Conservation (phyloP, 2,888 invertebrate genomes). For the Linnaemya vulpina region DNA sequence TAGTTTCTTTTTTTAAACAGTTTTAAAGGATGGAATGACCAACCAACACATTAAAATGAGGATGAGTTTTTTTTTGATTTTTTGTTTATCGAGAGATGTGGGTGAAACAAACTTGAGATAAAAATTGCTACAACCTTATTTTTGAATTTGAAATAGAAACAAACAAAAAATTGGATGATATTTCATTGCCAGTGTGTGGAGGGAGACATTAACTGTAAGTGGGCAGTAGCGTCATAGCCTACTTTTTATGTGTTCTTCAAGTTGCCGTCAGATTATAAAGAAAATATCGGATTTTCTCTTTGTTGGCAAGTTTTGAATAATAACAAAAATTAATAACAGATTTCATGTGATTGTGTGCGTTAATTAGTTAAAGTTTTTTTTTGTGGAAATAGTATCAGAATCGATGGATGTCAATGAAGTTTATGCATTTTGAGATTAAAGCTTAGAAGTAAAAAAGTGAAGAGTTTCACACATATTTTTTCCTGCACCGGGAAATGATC, state of each 20-base stretch:
- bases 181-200: conserved; percentile 51
- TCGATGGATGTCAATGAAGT: background rate
- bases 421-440: background rate
- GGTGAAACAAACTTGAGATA: conserved; percentile 46
- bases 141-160: background rate
- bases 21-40: conserved; percentile 32
- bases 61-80: conserved; percentile 42
- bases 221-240: conserved; percentile 52
- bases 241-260: conserved; percentile 28
- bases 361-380: background rate
- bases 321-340: conserved; percentile 27
- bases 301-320: conserved; percentile 5
- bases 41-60: conserved; percentile 18
- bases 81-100: conserved; percentile 48
- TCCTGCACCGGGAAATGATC: too few relatives aligned
- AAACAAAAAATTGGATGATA: conserved; percentile 44
- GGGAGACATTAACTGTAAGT: conserved; percentile 37
- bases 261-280: background rate
- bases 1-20: conserved; percentile 17
- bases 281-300: background rate
- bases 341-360: background rate
- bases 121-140: conserved; percentile 27
- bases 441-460: background rate
- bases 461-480: too few relatives aligned
- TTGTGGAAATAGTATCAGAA: background rate